phyloP scores from a whole-genome alignment of 2,797 vertebrate species.

The Tragelaphus oryx region DNA sequence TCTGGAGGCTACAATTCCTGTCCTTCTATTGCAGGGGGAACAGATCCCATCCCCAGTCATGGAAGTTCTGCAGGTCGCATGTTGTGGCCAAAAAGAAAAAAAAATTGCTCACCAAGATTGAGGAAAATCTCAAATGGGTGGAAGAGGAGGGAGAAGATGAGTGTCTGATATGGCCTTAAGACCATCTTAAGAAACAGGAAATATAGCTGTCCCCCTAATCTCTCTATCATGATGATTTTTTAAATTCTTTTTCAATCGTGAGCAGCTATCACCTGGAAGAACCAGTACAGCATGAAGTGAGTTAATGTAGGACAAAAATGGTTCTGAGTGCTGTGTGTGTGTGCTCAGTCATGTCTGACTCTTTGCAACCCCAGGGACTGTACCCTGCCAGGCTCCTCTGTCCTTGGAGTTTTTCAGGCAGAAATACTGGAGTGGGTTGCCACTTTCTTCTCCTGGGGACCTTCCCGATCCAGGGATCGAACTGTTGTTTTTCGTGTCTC shows the following conservation, averaged over 20 bases:
- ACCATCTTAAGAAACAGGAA: not conserved
- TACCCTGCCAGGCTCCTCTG: not conserved
- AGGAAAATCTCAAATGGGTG: not conserved
- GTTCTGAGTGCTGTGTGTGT: not conserved
- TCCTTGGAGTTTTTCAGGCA: not conserved
- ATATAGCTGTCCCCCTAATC: not conserved
- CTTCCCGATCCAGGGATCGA: not conserved
- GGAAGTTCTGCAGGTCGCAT: not conserved
- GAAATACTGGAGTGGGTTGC: not conserved
- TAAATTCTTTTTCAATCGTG: not conserved
- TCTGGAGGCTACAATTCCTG: not conserved
- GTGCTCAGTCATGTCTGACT: not conserved
- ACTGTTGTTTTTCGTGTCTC: not conserved
- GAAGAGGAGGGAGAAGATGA: not conserved
- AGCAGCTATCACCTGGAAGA: not conserved
- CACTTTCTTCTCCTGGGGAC: not conserved
- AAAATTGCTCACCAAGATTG: not conserved
- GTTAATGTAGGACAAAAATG: not conserved
- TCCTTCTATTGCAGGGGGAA: not conserved
- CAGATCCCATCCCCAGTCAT: not conserved
- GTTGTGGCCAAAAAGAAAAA: not conserved
- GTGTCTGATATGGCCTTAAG: not conserved
- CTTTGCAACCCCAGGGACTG: not conserved
- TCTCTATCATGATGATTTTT: not conserved
- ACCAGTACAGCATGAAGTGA: not conserved